Base-by-base conservation (phyloP, 1,140 invertebrate species). In the Drosophila lacteicornis region DNA sequence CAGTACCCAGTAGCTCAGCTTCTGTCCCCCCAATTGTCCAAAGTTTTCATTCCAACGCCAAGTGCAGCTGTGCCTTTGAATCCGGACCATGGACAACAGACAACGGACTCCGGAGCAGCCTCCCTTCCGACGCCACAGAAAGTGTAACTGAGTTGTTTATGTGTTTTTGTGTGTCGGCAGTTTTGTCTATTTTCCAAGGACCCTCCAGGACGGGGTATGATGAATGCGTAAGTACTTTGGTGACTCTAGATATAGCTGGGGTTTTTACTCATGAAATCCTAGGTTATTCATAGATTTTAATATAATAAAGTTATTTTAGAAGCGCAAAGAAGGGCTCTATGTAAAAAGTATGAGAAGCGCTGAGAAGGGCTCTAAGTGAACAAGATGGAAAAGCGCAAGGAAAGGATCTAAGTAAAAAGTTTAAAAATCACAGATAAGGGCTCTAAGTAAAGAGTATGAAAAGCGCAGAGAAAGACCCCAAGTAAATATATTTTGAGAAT, bases 91-190 rank as follows among this genome's bases (percentile, higher is more conserved):
- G n/a, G 13, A n/a, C 46, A 1, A 4, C 19, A 30, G 45, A 47
- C n/a, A 1, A 4, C 50, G 50, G 19, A 59, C 27, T 36, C 22
- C 25, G 42, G 65, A 65, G 15, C 40, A 12, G 38, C 40, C 22
- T 40, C 12, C 33, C 22, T 12, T 46, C 43, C 46, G 19, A 42
- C 45, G 65, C 50, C 58, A 47, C 75, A 79, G 83, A 56, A 87
- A 80, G 73, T 87, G 84, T 88, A 80, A 88, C 84, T 87, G 84
- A 87, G 84, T 87, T 87, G 84, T 87, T 87, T 87, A 87, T 87
- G 84, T 80, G 61, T 59, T 80, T 74, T 69, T 66, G 74, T 76
- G 75, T 70, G 58, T 71, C 69, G 62, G 55, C 62, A 67, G 60
- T 46, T 67, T 77, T 58, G 67, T 62, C 67, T 71, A 63, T 59